Evolutionary conservation across 2,113 vertebrate species (phyloP), one percentile per base, ranked within the genome.

Genomic region (Sinocyclocheilus rhinocerous): DNA sequence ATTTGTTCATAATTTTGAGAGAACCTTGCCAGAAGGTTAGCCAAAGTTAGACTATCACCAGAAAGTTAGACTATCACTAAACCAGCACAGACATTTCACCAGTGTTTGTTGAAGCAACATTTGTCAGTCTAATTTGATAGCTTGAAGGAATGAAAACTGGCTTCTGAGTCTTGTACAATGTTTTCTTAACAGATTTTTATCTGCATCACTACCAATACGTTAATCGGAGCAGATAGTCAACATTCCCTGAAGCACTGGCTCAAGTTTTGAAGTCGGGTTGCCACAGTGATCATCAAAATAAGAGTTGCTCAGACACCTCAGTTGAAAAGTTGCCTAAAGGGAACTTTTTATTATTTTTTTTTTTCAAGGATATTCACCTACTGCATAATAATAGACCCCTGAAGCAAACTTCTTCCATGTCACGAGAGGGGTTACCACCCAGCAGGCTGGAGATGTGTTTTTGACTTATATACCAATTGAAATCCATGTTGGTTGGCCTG

Each of bases 231-330:
- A 76, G 48, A 85, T 82, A 70, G 61, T 63, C 83, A 59, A 52
- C 8, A 45, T 26, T 79, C 45, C 69, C 70, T 29, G 42, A 50
- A 86, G 78, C 57, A 63, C 42, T 81, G 55, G 69, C 77, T 65
- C 42, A 70, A 33, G 72, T 61, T 82, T 50, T 76, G 39, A 24
- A n/a, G n/a, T 50, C 3, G 78, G 57, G 69, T 87, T 84, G 81
- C 73, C 70, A 85, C 48, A 55, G 85, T 67, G 83, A 77, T 84
- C 72, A 84, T 69, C 69, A 88, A 80, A 87, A 75, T 85, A 84
- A 85, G 61, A 59, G 84, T 73, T 83, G 39, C 12, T 85, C 20
- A 73, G 61, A 84, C 63, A 85, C 18, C 36, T 80, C 57, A 61
- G 2, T 42, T 24, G 45, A 26, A 65, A 48, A 18, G n/a, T 26